Base-by-base conservation (phyloP, 2,113 vertebrate species). In the Oncorhynchus kisutch region DNA sequence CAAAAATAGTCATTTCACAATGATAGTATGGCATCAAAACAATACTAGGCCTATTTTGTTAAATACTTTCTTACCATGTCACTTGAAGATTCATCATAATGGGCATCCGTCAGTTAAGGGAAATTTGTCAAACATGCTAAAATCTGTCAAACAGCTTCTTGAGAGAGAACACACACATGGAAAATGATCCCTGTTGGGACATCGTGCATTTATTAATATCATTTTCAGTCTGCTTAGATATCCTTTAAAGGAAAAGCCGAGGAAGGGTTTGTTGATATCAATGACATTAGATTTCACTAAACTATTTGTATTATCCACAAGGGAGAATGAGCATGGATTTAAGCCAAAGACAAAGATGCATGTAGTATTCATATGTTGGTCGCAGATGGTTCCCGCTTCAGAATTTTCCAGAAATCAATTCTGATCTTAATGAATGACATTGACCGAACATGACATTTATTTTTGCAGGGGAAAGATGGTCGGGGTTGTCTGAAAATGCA, bases 401-500 rank as follows among this genome's bases (percentile, higher is more conserved):
- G 68, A 70, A 9, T 24, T 13, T 49, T 20, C n/a, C 13, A 45
- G 54, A 45, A 64, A 45, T 73, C 12, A 12, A 16, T 11, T 22
- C 3, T 39, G 34, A 45, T 25, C 39, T 29, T n/a, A 22, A 64
- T 62, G 31, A 27, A 73, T 24, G 9, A 16, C 3, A 5, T 24
- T 31, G 20, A 24, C 3, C 22, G 49, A 14, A 24, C 20, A 71
- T 25, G 6, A 20, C 6, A 29, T 80, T 27, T 74, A 5, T 48
- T 27, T 87, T 62, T 67, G 85, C 70, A 85, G 93, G 85, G 92
- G 88, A 81, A 92, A 91, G 81, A 95, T 11, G 91, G 93, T 12
- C 84, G 91, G 78, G 94, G 91, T 86, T 96, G 94, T 87, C 90
- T 94, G 82, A 97, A 96, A 88, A 91, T 89, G 73, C 91, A 95